These are phyloP conservation scores for Ceratina calcarata DNA, from an alignment of 1,140 invertebrate genomes.

Conservation along the genomic window DNA sequence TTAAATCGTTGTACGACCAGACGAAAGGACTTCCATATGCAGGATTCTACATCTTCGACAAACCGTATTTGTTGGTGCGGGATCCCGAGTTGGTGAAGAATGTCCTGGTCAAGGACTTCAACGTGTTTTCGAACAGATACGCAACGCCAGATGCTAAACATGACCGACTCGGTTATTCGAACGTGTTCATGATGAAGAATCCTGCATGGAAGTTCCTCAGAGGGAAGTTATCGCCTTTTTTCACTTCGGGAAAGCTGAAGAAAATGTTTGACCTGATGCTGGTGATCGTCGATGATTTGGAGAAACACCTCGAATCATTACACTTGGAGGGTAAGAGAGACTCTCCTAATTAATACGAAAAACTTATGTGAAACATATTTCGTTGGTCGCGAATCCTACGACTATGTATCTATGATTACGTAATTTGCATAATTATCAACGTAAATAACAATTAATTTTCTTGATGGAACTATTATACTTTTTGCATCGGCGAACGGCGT, in stretches of 20 bases:
- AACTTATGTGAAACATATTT: background rate
- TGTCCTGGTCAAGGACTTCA: constrained; percentile 80
- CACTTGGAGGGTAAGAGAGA: constrained; percentile 51
- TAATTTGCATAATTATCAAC: too few relatives aligned
- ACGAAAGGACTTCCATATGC: constrained; percentile 56
- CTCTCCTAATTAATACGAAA: background rate
- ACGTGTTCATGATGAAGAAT: constrained; percentile 70
- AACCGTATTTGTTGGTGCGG: constrained; percentile 74
- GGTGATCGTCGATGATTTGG: constrained; percentile 73
- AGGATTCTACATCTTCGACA: constrained; percentile 73
- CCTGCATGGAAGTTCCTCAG: constrained; percentile 75
- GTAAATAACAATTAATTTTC: too few relatives aligned
- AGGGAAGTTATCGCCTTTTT: constrained; percentile 75
- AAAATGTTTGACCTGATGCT: constrained; percentile 76
- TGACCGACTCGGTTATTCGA: constrained; percentile 64
- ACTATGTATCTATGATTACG: too few relatives aligned
- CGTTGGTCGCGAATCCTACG: background rate
- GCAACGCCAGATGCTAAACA: constrained; percentile 37
- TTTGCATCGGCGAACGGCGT: too few relatives aligned
- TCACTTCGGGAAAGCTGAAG: constrained; percentile 77
- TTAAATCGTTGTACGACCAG: constrained; percentile 56
- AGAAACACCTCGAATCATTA: constrained; percentile 62
- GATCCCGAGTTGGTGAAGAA: constrained; percentile 78
- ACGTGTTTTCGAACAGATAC: constrained; percentile 73
- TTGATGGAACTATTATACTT: too few relatives aligned